Conservation (phyloP, 2,113 vertebrate species). For the Poicephalus gulielmi region DNA sequence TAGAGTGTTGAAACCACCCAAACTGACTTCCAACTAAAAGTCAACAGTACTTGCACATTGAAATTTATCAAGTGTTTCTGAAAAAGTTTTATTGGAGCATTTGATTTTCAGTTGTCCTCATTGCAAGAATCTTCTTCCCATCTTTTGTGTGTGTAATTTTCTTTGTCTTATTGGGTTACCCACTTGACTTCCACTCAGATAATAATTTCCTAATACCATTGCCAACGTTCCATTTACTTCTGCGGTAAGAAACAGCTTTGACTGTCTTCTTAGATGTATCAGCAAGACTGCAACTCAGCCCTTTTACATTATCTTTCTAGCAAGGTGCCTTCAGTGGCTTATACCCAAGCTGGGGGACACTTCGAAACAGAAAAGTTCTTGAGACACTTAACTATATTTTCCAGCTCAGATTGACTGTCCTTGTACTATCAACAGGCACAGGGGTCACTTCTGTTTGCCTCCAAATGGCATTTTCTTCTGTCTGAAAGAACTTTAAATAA, state of each 20-base stretch:
- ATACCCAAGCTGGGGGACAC: accelerated
- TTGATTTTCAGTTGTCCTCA: neutral
- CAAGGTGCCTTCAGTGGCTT: neutral
- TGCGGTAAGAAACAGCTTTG: neutral
- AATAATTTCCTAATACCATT: constrained; percentile 3
- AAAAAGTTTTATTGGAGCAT: neutral
- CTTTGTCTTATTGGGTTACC: neutral
- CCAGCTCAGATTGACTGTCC: neutral
- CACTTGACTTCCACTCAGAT: neutral
- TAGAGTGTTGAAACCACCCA: neutral
- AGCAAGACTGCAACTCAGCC: neutral
- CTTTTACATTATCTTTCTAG: neutral
- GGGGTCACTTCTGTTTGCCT: neutral
- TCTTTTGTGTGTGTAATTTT: neutral
- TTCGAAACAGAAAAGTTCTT: neutral
- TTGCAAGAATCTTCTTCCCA: neutral
- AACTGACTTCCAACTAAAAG: constrained; percentile 5
- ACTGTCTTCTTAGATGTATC: neutral
- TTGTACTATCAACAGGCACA: neutral
- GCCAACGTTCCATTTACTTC: constrained; percentile 5
- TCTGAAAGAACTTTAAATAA: neutral
- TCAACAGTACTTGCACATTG: neutral
- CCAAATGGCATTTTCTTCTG: neutral
- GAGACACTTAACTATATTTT: neutral
- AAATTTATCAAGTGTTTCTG: constrained; percentile 8